Conservation (phyloP, 2,888 invertebrate genomes). For the Rhorus exstirpatorius region DNA sequence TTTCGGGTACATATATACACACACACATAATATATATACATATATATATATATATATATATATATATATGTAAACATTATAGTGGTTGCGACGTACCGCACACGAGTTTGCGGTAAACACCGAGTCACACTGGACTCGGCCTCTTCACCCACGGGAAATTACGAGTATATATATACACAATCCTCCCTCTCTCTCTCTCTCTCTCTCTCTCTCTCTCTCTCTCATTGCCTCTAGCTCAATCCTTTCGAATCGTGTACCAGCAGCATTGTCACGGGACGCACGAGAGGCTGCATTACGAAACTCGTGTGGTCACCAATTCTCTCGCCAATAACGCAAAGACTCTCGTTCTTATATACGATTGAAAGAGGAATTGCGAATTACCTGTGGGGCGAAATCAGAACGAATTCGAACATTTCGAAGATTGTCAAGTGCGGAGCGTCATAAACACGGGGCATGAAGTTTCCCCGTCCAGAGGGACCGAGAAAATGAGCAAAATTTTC, state of each 20-base stretch:
- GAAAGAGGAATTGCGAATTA: constrained; percentile 16
- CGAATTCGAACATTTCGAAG: constrained; percentile 9
- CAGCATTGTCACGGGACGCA: constrained; percentile 23
- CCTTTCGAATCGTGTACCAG: constrained; percentile 9
- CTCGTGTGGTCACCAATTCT: constrained; percentile 15
- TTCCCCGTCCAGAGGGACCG: neutral
- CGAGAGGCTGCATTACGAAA: constrained; percentile 7
- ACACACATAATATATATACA: constrained; percentile 1
- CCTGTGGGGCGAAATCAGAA: neutral
- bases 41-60: neutral
- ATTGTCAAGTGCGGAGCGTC: neutral
- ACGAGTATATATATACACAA: constrained; percentile 49
- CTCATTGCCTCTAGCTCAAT: neutral
- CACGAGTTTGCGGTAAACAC: constrained; percentile 43
- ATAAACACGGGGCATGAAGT: too few species aligned
- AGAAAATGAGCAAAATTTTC: neutral
- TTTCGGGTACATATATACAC: neutral
- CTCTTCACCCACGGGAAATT: constrained; percentile 67
- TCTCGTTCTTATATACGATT: neutral
- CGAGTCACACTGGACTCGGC: constrained; percentile 17
- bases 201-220: neutral
- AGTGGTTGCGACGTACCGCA: constrained; percentile 7
- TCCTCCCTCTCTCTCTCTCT: constrained; percentile 18
- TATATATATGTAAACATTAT: too few species aligned
- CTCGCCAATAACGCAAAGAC: neutral